Percentiles rank a stretch among this genome's conserved stretches.
These are phyloP conservation scores for Drosophila sproati DNA, from an alignment of 1,140 invertebrate genomes.

Conservation along the genomic window DNA sequence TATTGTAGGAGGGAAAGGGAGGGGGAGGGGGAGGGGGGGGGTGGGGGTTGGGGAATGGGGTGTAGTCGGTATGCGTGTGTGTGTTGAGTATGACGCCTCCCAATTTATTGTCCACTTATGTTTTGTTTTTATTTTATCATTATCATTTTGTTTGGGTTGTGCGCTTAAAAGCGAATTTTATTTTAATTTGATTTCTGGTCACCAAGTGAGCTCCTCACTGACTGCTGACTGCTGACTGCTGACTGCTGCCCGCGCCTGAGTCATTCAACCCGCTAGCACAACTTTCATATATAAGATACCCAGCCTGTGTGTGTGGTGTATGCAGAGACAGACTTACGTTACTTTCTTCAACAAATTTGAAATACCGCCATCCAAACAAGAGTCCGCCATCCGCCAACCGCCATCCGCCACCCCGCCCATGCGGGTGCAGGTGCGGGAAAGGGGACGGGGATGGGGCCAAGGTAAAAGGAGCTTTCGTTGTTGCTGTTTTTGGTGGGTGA, in stretches of 20 bases:
- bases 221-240: not conserved
- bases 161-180: conserved; percentile 44
- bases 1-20: no score
- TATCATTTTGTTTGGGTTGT: conserved; percentile 1
- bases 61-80: conserved; percentile 10
- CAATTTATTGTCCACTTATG: conserved; percentile 38
- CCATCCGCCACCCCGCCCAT: conserved; percentile 11
- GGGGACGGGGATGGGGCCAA: conserved; percentile 7
- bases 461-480: conserved; percentile 65
- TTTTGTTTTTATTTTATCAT: conserved; percentile 3
- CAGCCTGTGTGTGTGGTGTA: not conserved
- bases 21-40: not conserved
- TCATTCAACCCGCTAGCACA: conserved; percentile 67
- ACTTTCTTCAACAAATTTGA: conserved; percentile 74
- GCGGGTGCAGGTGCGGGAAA: not conserved
- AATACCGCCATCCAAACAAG: conserved; percentile 45
- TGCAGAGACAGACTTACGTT: conserved; percentile 12
- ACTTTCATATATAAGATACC: conserved; percentile 59
- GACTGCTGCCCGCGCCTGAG: conserved; percentile 36
- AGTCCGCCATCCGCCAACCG: not conserved
- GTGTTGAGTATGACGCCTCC: not conserved
- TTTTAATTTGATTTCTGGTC: conserved; percentile 64
- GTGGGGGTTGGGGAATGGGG: not conserved
- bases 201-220: conserved; percentile 6
- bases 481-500: conserved; percentile 70